A percentile compares a stretch with the other conserved stretches of the same genome.
phyloP scores from a whole-genome alignment of 2,797 vertebrate genomes.

The Protosalanx chinensis region DNA sequence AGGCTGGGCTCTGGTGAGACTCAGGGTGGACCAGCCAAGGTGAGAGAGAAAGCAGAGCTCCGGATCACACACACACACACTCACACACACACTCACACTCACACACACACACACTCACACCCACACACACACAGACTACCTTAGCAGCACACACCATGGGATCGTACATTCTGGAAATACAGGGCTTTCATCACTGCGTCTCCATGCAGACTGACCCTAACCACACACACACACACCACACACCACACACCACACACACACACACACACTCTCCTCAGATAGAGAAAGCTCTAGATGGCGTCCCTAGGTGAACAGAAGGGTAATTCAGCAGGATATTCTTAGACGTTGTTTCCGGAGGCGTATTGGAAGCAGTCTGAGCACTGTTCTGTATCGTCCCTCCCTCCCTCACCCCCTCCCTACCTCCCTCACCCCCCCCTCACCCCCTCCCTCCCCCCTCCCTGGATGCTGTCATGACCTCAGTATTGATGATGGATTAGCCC shows the following conservation, averaged over 20 bases:
- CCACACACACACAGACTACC: conserved; percentile 4
- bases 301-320: conserved; percentile 39
- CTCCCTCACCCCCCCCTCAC: conserved; percentile 13
- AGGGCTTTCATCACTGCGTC: conserved; percentile 47
- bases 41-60: conserved; percentile 76
- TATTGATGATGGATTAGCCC: conserved; percentile 42
- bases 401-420: background rate
- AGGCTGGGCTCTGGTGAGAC: conserved; percentile 76
- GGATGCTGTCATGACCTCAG: conserved; percentile 30
- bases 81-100: background rate
- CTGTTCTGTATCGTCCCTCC: conserved; percentile 22
- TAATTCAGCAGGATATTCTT: conserved; percentile 28
- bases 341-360: conserved; percentile 3
- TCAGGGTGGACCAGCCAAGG: conserved; percentile 64
- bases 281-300: conserved; percentile 35
- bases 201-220: conserved; percentile 6
- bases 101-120: conserved; percentile 9
- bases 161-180: conserved; percentile 32
- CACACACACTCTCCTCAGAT: background rate
- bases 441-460: background rate
- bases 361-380: conserved; percentile 10
- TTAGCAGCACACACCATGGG: conserved; percentile 37
- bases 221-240: conserved; percentile 25
- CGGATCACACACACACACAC: conserved; percentile 11
- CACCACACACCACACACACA: conserved; percentile 26